Evolutionary conservation across 2,888 invertebrate genomes (phyloP).

Genomic region (Automeris io): DNA sequence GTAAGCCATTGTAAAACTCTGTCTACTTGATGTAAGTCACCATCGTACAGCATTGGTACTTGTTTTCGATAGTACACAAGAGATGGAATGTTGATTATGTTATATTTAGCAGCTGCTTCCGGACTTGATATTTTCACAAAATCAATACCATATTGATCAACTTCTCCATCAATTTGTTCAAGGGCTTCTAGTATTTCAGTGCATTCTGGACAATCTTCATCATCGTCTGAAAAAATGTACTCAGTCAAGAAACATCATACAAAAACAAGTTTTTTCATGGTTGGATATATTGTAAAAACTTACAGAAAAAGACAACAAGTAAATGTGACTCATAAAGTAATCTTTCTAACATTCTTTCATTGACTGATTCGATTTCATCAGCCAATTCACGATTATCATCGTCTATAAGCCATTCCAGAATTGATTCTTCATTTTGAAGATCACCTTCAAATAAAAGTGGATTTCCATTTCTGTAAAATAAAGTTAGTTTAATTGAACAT

Average conservation of each 20-base stretch:
- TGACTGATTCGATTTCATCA: constrained; percentile 95
- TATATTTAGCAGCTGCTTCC: constrained; percentile 88
- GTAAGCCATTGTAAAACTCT: constrained; percentile 92
- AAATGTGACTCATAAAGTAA: constrained; percentile 91
- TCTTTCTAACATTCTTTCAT: constrained; percentile 91
- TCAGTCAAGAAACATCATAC: too few species aligned
- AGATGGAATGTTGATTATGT: constrained; percentile 89
- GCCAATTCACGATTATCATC: constrained; percentile 95
- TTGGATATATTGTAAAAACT: too few species aligned
- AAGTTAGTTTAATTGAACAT: not conserved
- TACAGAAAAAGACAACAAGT: constrained; percentile 94
- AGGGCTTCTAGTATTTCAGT: constrained; percentile 92
- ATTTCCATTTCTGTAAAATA: constrained; percentile 84
- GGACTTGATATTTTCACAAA: constrained; percentile 93
- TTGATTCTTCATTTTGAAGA: constrained; percentile 93
- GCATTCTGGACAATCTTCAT: constrained; percentile 94
- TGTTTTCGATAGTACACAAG: constrained; percentile 91
- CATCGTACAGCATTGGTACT: constrained; percentile 91
- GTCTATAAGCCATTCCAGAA: constrained; percentile 94
- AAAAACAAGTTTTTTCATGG: too few species aligned
- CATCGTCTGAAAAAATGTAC: constrained; percentile 74
- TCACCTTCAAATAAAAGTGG: constrained; percentile 93
- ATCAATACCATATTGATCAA: constrained; percentile 94
- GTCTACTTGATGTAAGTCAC: constrained; percentile 91
- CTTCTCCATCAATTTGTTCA: constrained; percentile 97